A percentile compares a stretch with the other conserved stretches of the same genome.
These are phyloP conservation scores for Boulengeromyrus knoepffleri DNA, from an alignment of 2,113 vertebrate genomes.

Conservation along the genomic window DNA sequence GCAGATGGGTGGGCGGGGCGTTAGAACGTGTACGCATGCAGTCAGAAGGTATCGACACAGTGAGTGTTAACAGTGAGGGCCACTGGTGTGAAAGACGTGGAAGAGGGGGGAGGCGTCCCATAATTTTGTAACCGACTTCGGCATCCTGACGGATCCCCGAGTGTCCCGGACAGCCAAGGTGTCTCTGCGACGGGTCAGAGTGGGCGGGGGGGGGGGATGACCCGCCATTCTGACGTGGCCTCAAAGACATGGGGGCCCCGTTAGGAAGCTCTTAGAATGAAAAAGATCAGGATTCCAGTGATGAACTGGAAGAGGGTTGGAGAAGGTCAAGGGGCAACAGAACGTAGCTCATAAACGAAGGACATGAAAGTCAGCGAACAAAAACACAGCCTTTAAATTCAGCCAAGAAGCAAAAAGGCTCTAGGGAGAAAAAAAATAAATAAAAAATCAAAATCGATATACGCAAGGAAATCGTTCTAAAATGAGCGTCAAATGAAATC, in stretches of 20 bases:
- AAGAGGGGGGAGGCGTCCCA: slow-evolving; percentile 1
- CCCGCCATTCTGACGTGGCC: neutral
- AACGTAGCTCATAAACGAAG: neutral
- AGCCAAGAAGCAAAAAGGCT: neutral
- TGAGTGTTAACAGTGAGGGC: neutral
- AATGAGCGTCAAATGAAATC: neutral
- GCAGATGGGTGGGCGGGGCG: neutral
- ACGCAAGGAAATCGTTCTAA: neutral
- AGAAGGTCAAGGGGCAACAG: neutral
- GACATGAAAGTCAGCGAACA: neutral
- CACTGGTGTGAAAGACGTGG: neutral
- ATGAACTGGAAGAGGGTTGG: neutral
- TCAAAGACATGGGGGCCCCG: neutral
- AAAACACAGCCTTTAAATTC: neutral
- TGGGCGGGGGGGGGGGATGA: neutral
- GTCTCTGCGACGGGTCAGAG: neutral
- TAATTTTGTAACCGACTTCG: slow-evolving; percentile 9
- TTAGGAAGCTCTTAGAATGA: neutral
- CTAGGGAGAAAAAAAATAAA: neutral
- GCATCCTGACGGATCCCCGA: neutral
- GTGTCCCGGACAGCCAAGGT: neutral
- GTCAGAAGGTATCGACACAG: neutral
- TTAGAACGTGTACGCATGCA: neutral
- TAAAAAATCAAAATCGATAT: neutral
- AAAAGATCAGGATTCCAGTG: neutral